These are phyloP conservation scores for Typhlomys cinereus DNA, from an alignment of 2,113 vertebrate species.

Conservation along the genomic window DNA sequence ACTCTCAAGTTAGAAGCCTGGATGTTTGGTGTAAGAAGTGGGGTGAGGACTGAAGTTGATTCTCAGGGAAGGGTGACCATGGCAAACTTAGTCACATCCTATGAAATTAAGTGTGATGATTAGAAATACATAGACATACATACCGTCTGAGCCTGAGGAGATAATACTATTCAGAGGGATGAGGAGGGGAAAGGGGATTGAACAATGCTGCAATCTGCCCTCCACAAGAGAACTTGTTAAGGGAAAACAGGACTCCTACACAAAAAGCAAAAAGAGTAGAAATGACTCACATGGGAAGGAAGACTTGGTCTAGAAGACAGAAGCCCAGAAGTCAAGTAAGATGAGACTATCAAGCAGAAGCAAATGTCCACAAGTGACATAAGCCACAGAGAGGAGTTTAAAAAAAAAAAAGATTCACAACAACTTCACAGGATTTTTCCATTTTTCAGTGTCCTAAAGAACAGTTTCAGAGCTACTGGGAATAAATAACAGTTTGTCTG, in stretches of 20 bases:
- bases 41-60: background rate
- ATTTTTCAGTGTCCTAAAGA: slow-evolving; percentile 37
- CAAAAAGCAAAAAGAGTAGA: background rate
- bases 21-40: background rate
- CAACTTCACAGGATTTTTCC: slow-evolving; percentile 15
- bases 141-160: background rate
- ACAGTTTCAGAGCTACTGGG: slow-evolving; percentile 9
- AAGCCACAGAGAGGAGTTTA: background rate
- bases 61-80: background rate
- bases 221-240: background rate
- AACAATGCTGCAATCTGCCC: background rate
- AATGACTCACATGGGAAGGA: background rate
- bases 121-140: background rate
- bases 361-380: background rate
- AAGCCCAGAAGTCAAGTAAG: background rate
- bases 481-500: slow-evolving; percentile 43
- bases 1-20: background rate
- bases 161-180: background rate
- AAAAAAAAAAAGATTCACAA: background rate
- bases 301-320: background rate
- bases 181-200: background rate
- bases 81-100: background rate
- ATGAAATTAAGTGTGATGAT: background rate
- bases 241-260: background rate
- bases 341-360: background rate